phyloP scores from a whole-genome alignment of 1,140 invertebrate species.

The Drosophila pruinosa region DNA sequence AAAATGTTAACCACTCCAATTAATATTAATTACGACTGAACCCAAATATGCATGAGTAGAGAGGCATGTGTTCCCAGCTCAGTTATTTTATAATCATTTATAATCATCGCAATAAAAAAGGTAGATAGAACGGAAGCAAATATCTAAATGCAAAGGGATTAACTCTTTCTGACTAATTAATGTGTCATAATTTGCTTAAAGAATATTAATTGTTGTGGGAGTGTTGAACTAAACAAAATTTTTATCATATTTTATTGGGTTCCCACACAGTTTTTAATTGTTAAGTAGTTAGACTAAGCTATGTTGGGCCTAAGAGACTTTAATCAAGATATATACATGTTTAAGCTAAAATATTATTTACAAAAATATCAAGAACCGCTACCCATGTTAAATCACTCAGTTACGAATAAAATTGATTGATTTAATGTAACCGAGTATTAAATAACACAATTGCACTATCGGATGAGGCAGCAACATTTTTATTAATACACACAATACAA shows the following conservation, averaged over 20 bases:
- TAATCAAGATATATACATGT: too few relatives aligned
- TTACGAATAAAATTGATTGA: too few relatives aligned
- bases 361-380: too few relatives aligned
- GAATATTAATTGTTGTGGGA: conserved; percentile 6
- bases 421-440: too few relatives aligned
- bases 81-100: conserved; percentile 29
- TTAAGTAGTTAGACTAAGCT: too few relatives aligned
- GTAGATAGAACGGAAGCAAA: neutral
- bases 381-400: too few relatives aligned
- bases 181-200: conserved; percentile 1
- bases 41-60: conserved; percentile 1
- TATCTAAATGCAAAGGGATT: neutral
- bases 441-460: neutral
- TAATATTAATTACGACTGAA: conserved; percentile 67
- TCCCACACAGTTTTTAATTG: too few relatives aligned
- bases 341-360: too few relatives aligned
- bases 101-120: conserved; percentile 26
- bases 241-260: neutral
- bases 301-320: too few relatives aligned
- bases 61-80: neutral
- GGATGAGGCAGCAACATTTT: too few relatives aligned
- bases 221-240: neutral
- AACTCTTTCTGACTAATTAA: neutral
- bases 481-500: neutral
- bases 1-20: conserved; percentile 52